A percentile compares a stretch with the other conserved stretches of the same genome.
These are phyloP conservation scores for Lycorma delicatula DNA, from an alignment of 1,140 invertebrate genomes.

Conservation along the genomic window DNA sequence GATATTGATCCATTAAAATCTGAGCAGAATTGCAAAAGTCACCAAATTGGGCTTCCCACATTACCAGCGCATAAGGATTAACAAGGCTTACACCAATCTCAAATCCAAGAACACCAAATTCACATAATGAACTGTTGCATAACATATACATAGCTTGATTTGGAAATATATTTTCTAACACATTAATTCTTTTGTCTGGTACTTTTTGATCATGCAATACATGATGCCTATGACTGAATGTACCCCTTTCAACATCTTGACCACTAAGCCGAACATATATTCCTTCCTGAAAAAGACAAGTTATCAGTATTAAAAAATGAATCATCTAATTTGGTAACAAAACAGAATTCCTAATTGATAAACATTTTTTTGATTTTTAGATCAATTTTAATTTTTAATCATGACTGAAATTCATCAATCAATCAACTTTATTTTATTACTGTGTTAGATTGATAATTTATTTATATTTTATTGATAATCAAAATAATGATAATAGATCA, in stretches of 20 bases:
- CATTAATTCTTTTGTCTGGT: slow-evolving; percentile 57
- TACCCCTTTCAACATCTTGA: slow-evolving; percentile 82
- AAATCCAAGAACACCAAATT: slow-evolving; percentile 68
- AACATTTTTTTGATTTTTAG: not conserved
- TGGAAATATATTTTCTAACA: slow-evolving; percentile 58
- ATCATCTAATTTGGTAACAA: not conserved
- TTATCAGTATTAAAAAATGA: not conserved
- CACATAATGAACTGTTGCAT: slow-evolving; percentile 51
- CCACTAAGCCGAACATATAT: slow-evolving; percentile 59
- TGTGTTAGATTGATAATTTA: not conserved
- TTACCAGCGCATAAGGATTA: slow-evolving; percentile 64
- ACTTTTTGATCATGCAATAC: slow-evolving; percentile 72
- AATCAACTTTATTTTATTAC: not conserved
- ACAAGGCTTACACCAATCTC: slow-evolving; percentile 67
- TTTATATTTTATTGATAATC: not conserved
- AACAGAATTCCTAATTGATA: not conserved
- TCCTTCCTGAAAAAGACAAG: slow-evolving; percentile 39
- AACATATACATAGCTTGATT: slow-evolving; percentile 67
- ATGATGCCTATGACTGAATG: slow-evolving; percentile 72
- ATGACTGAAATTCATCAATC: not conserved
- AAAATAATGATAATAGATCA: no score
- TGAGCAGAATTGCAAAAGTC: slow-evolving; percentile 97
- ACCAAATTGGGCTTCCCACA: slow-evolving; percentile 99
- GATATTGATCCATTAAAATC: slow-evolving; percentile 88
- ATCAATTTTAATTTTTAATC: not conserved